A percentile compares a stretch with the other conserved stretches of the same genome.
Conservation (phyloP, 1,140 invertebrate species). For the Drosophila orena region DNA sequence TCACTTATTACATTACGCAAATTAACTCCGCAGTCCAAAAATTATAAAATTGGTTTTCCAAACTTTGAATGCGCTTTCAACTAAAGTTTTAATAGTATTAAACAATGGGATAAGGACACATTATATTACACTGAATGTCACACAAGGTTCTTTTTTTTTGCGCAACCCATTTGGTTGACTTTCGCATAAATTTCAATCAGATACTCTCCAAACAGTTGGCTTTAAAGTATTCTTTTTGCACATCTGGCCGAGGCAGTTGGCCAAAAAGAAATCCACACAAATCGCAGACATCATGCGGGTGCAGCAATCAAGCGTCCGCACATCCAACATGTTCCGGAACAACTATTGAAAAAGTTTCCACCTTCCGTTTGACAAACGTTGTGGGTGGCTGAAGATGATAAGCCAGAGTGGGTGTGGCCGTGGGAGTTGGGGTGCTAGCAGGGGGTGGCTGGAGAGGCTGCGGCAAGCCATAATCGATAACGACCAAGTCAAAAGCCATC, state of each 20-base stretch:
- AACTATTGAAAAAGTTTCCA: slow-evolving; percentile 65
- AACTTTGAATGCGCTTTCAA: too few relatives aligned
- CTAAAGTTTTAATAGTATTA: neutral
- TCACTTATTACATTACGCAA: too few relatives aligned
- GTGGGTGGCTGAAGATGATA: neutral
- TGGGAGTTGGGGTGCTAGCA: neutral
- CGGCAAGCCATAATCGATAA: slow-evolving; percentile 69
- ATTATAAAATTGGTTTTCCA: too few relatives aligned
- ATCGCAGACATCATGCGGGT: slow-evolving; percentile 47
- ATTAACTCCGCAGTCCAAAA: too few relatives aligned
- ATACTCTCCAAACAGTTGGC: slow-evolving; percentile 6
- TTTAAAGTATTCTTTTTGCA: slow-evolving; percentile 7
- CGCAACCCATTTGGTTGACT: slow-evolving; percentile 2
- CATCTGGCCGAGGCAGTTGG: slow-evolving; percentile 20
- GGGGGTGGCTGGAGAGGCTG: slow-evolving; percentile 21
- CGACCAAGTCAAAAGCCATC: slow-evolving; percentile 43
- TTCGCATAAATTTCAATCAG: slow-evolving; percentile 35
- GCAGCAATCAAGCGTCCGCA: slow-evolving; percentile 59
- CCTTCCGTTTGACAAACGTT: slow-evolving; percentile 31
- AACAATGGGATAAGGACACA: neutral
- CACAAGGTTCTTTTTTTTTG: neutral
- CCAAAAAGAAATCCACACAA: slow-evolving; percentile 31
- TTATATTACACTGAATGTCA: neutral
- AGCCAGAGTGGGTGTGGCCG: neutral
- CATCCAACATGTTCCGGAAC: slow-evolving; percentile 59